Evolutionary conservation across 2,888 invertebrate genomes (phyloP), one percentile per base, ranked within the genome.

Genomic region (Tethea ocularis): DNA sequence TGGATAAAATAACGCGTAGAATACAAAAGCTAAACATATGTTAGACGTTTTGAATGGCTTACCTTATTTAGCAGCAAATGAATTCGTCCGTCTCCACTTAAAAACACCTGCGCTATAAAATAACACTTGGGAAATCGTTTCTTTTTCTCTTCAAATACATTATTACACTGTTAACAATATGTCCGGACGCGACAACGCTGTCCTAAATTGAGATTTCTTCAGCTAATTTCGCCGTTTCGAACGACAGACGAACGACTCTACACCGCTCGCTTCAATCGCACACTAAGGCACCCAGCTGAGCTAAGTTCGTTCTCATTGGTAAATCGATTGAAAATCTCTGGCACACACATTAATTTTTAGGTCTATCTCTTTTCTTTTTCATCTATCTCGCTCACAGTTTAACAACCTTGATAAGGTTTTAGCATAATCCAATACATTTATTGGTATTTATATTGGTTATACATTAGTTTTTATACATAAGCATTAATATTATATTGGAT

Each of bases 81-180:
- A 75, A 72, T 72, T 78, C 82, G 87, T 82, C 86, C 72, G 67
- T 84, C 91, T 88, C 91, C 91, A 86, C 83, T 78, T 67, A 64
- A 72, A 74, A 84, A 84, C 87, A 89, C 90, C 87, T 84, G 80
- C 92, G 93, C 93, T 93, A 93, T 93, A 93, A 93, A 85, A 93
- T 93, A 79, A 93, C 93, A 92, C 92, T 93, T 71, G 85, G 87
- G 77, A 83, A 87, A 83, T 88, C 83, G 89, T 90, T 86, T 89
- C 89, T 90, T 93, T 91, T 93, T 91, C 92, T 89, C 88, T 89
- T 93, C 84, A 87, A 88, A 93, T 91, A 88, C 93, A 93, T 93
- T 91, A 91, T 92, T 90, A 91, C 89, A 92, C 91, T 88, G 80
- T 84, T 79, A 83, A 86, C 80, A 77, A 80, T 81, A 84, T 83